Evolutionary conservation across 1,140 invertebrate species (phyloP).

Genomic region (Hydropsyche tenuis): DNA sequence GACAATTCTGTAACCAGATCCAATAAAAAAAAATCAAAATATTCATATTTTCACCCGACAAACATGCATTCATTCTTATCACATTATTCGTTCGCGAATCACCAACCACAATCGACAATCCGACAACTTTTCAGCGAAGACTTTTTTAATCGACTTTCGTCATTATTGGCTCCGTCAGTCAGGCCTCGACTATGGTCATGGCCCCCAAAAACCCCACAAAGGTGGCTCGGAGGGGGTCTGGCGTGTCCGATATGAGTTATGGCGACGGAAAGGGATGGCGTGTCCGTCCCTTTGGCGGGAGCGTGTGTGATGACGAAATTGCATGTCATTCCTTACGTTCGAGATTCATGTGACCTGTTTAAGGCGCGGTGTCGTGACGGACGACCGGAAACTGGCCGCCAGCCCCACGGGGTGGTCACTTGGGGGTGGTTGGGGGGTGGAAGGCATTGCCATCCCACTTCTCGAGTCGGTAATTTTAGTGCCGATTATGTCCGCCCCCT

Average conservation of each 20-base stretch:
- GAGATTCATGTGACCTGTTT: slow-evolving; percentile 51
- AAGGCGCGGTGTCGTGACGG: slow-evolving; percentile 47
- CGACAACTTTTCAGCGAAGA: too few relatives aligned
- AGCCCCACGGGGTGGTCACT: neutral
- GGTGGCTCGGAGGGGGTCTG: slow-evolving; percentile 14
- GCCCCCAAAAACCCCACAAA: too few relatives aligned
- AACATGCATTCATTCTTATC: too few relatives aligned
- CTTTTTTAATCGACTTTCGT: too few relatives aligned
- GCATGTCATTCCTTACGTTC: slow-evolving; percentile 50
- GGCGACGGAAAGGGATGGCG: slow-evolving; percentile 49
- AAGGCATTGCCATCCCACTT: neutral
- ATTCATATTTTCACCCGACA: too few relatives aligned
- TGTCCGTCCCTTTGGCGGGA: slow-evolving; percentile 44
- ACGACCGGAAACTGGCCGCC: slow-evolving; percentile 47
- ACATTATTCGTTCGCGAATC: too few relatives aligned
- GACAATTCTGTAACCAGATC: too few relatives aligned
- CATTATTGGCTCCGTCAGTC: too few relatives aligned
- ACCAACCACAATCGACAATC: too few relatives aligned
- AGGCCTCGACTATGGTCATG: too few relatives aligned
- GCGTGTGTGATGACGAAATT: slow-evolving; percentile 51
- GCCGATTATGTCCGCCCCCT: slow-evolving; percentile 45
- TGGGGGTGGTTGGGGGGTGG: slow-evolving; percentile 9
- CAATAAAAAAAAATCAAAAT: too few relatives aligned
- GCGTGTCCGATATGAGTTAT: slow-evolving; percentile 50
- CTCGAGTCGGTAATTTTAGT: slow-evolving; percentile 43